Evolutionary conservation across 2,888 invertebrate species (phyloP).

Genomic region (Lepidochrysops patricia): DNA sequence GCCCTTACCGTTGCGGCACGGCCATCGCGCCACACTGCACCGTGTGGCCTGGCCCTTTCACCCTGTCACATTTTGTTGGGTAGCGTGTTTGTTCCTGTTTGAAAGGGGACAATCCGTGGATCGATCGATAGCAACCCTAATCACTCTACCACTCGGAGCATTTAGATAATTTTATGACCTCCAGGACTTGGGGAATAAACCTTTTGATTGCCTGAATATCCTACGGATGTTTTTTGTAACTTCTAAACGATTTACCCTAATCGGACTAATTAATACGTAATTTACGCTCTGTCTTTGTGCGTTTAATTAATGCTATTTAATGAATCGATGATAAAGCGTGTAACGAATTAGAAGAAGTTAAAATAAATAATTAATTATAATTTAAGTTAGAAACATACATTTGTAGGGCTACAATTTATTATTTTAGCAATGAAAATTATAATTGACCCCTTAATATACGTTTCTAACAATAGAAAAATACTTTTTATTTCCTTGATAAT

Average conservation of each 20-base stretch:
- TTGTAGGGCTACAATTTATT: too few relatives aligned
- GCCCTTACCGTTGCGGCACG: too few relatives aligned
- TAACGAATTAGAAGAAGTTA: not conserved
- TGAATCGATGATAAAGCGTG: not conserved
- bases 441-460: too few relatives aligned
- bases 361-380: not conserved
- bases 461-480: too few relatives aligned
- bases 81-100: not conserved
- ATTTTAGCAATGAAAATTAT: too few relatives aligned
- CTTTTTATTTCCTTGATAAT: too few relatives aligned
- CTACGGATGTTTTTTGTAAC: not conserved
- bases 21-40: too few relatives aligned
- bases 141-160: not conserved
- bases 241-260: not conserved
- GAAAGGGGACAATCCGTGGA: not conserved
- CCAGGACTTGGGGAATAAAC: not conserved
- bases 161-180: not conserved
- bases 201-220: not conserved
- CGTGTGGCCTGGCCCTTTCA: too few relatives aligned
- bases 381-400: not conserved
- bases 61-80: not conserved
- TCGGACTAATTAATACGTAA: not conserved
- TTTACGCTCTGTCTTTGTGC: not conserved
- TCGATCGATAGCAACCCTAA: constrained; percentile 6
- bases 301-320: not conserved